Percentiles rank a stretch among this genome's conserved stretches.
Evolutionary conservation across 2,797 vertebrate genomes (phyloP).

Genomic region (Tauraco hartlaubi): DNA sequence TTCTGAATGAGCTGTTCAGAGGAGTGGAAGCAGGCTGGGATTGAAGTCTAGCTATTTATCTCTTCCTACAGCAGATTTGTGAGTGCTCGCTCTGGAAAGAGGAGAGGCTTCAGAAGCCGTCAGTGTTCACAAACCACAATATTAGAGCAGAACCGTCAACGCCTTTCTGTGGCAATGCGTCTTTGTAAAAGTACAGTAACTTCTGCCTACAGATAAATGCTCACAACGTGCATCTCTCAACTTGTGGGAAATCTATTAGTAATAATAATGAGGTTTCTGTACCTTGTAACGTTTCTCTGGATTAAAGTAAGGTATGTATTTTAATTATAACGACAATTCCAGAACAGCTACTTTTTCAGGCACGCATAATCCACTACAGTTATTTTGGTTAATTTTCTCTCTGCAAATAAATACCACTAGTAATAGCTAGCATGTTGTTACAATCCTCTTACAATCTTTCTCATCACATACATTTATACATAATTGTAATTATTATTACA

Average conservation of each 20-base stretch:
- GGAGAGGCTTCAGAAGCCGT: background rate
- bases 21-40: background rate
- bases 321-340: background rate
- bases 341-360: background rate
- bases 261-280: background rate
- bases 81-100: background rate
- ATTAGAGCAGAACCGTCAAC: background rate
- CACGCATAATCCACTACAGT: background rate
- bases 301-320: background rate
- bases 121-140: background rate
- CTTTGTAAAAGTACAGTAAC: background rate
- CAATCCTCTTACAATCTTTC: background rate
- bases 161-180: background rate
- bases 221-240: background rate
- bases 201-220: background rate
- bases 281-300: background rate
- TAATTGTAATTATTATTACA: background rate
- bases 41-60: slow-evolving; percentile 32
- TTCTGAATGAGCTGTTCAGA: background rate
- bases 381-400: background rate
- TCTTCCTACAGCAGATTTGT: background rate
- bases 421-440: background rate
- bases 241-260: background rate
- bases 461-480: background rate
- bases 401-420: background rate